These are phyloP conservation scores for Mionectes macconnelli DNA, from an alignment of 2,113 vertebrate species.

Conservation along the genomic window DNA sequence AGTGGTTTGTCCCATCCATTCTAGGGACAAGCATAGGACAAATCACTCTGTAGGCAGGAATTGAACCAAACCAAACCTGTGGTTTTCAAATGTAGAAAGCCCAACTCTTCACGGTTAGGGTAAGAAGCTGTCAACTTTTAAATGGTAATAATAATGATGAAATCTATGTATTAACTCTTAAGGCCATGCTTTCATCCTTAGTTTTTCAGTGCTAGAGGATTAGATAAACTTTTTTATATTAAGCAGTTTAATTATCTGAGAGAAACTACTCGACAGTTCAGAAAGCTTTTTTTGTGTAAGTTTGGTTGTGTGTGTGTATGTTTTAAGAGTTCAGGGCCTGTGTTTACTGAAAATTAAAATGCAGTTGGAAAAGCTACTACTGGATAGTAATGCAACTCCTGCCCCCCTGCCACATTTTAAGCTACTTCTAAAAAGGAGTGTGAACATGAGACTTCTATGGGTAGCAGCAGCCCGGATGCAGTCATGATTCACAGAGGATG, in stretches of 20 bases:
- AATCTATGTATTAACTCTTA: neutral
- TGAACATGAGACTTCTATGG: neutral
- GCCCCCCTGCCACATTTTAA: neutral
- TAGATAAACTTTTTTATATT: conserved; percentile 23
- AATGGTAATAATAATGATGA: neutral
- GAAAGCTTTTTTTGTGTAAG: conserved; percentile 20
- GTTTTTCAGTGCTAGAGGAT: conserved; percentile 24
- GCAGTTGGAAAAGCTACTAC: neutral
- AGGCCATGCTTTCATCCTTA: conserved; percentile 39
- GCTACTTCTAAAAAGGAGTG: neutral
- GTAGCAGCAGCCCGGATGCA: neutral
- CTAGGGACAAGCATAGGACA: neutral
- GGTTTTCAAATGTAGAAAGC: neutral
- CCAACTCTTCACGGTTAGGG: neutral
- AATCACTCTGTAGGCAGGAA: neutral
- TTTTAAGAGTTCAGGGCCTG: conserved; percentile 20
- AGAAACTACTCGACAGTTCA: neutral
- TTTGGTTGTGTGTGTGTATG: neutral
- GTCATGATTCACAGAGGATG: accelerated
- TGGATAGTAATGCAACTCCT: neutral
- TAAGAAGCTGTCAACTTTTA: neutral
- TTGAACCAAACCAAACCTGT: neutral
- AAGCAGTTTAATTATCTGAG: neutral
- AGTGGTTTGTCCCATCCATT: neutral
- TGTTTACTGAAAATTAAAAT: neutral